Evolutionary conservation across 53 echinoderm and acorn worm genomes (phyloP), one percentile per base, ranked within the genome.

Genomic region (Luidia sarsii): DNA sequence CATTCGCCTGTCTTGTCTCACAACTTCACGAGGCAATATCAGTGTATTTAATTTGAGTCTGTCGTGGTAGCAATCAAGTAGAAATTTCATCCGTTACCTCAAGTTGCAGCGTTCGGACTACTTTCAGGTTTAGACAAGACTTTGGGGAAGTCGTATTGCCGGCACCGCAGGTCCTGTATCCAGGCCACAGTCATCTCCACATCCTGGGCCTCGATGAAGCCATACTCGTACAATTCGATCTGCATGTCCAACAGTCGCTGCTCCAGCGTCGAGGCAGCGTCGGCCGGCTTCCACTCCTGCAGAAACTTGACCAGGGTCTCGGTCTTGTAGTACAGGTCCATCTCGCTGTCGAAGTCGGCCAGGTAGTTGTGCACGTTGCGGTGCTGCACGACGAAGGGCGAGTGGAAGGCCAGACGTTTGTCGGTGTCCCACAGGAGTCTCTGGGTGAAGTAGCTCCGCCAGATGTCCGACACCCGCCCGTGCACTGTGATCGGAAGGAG

Each of bases 331-430:
- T 65, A 65, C n/a, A 65, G 39, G 39, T 65, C 66, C 66, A 65
- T 65, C 39, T 65, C 66, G 39, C 66, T 65, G 66, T 65, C 66
- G 14, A 65, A 65, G 39, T 67, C 67, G 46, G 46, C 67, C 46
- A 67, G 9, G 67, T 67, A 67, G 67, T 67, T 67, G 67, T 67
- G 67, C 41, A 45, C 11, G 67, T 67, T 67, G 23, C 67, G 67
- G 4, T 67, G 9, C 67, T 67, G 46, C 67, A 67, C 67, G 23
- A 67, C 67, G 67, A 41, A 23, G 3, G 67, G 67, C 10, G 67
- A 67, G 46, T 67, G 67, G 67, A 67, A 67, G 11, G 67, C 37
- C 15, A 67, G 2, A 3, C 43, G 39, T 28, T 39, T 67, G 13
- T 45, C 67, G 27, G 45, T 67, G 67, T 67, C 67, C 67, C 67